Conservation (phyloP, 2,797 vertebrate genomes). For the Anisognathus igniventris region DNA sequence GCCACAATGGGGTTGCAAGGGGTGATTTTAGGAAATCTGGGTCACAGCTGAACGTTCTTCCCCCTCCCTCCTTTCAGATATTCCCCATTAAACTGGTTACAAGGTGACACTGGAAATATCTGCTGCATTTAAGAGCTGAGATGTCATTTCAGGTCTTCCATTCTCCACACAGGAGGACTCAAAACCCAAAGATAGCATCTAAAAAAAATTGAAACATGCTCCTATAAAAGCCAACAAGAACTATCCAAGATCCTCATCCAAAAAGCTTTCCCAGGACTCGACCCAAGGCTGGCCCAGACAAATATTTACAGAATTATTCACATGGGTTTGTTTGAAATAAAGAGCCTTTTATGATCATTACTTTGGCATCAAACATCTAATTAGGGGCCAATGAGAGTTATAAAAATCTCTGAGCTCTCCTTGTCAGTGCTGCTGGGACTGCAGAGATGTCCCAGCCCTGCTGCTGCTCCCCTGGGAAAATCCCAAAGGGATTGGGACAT, state of each 20-base stretch:
- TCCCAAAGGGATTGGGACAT: neutral
- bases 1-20: neutral
- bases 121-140: neutral
- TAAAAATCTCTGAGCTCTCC: neutral
- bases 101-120: neutral
- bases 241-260: constrained; percentile 13
- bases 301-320: constrained; percentile 61
- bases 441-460: neutral
- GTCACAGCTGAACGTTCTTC: neutral
- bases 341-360: constrained; percentile 33
- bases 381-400: constrained; percentile 7
- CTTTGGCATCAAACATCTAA: constrained; percentile 37
- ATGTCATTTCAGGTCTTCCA: constrained; percentile 11
- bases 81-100: neutral
- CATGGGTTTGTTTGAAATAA: constrained; percentile 60
- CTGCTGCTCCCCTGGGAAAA: neutral
- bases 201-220: neutral
- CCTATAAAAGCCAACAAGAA: constrained; percentile 2
- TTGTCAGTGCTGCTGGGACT: neutral
- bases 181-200: constrained; percentile 26
- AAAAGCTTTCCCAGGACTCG: constrained; percentile 48
- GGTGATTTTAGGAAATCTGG: neutral
- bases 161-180: neutral
- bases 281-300: constrained; percentile 37
- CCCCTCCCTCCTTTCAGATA: too few relatives aligned